Base-by-base conservation (phyloP, 1,140 invertebrate genomes). In the Listronotus bonariensis region DNA sequence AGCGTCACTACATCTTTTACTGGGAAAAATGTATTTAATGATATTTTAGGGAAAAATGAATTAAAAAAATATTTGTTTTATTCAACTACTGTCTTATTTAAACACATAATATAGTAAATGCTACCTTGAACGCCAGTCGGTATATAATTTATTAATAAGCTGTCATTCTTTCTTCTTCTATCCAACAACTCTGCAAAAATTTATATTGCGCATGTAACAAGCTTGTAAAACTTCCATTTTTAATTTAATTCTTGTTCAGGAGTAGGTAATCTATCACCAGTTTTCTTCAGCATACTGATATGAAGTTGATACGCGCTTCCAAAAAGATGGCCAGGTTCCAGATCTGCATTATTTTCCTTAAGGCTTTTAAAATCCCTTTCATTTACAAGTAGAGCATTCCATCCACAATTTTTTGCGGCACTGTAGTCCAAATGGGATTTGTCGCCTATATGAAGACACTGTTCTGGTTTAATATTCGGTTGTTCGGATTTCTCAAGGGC, bases 401-500 rank as follows among this genome's bases (percentile, higher is more conserved):
- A 94, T 1, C 89, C 88, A 18, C 85, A 84, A 41, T 82, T 81
- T 68, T 77, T 87, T 3, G 93, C 92, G 3, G 89, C 93, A 6
- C 84, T 45, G 77, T 91, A 96, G 79, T 96, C 94, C 12, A 88
- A 84, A 41, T 82, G 74, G 7, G 88, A 68, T 68, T 86, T 85
- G 81, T 96, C 90, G 4, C 94, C 94, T 56, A 96, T 84, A 77
- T 96, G 93, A 2, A 95, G 74, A 18, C 90, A 88, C 73, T 92
- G 82, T 10, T 80, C 65, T 0, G 90, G 81, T 61, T 70, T 69
- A 2, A 85, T 80, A 15, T 77, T 61, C 11, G 65, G 42, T n/a
- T 78, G 57, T 54, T 79, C 79, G 11, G 81, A 77, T 20, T 77
- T 71, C 40, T 74, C 73, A 45, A 93, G 79, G 3, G 92, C 92